These are phyloP conservation scores for Spodoptera frugiperda DNA, from an alignment of 1,140 invertebrate species.

Conservation along the genomic window DNA sequence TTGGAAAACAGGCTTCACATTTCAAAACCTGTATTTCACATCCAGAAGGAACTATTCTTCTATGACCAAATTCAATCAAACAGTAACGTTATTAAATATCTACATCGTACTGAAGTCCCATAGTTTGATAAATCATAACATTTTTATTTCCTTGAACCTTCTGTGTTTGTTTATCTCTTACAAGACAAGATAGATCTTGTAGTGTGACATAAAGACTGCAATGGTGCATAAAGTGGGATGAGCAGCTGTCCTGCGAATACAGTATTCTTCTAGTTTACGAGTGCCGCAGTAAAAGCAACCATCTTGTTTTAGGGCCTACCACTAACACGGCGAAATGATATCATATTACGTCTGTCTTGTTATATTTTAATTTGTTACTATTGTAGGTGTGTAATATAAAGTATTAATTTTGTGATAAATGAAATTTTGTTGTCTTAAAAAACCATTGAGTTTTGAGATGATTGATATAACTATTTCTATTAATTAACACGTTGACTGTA, in stretches of 20 bases:
- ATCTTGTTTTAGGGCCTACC: slow-evolving; percentile 10
- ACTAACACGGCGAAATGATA: slow-evolving; percentile 4
- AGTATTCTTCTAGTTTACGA: slow-evolving; percentile 18
- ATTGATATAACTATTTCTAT: too few species aligned
- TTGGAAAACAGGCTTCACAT: too few species aligned
- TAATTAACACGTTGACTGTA: too few species aligned
- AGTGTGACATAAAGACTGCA: slow-evolving; percentile 24
- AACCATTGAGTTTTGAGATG: too few species aligned
- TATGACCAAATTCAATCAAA: too few species aligned
- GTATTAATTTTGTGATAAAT: not conserved
- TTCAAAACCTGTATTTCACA: too few species aligned
- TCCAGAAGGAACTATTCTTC: too few species aligned
- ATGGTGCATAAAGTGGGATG: slow-evolving; percentile 35
- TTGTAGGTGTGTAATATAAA: not conserved
- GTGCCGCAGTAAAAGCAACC: slow-evolving; percentile 14
- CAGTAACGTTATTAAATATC: too few species aligned
- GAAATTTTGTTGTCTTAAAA: too few species aligned
- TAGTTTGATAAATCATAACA: not conserved
- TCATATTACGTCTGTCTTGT: not conserved
- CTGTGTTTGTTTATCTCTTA: not conserved
- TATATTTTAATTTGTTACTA: slow-evolving; percentile 8
- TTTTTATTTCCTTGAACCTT: not conserved
- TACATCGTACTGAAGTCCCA: too few species aligned
- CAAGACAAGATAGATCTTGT: too few species aligned
- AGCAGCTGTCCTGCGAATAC: slow-evolving; percentile 23